Percentiles rank a stretch among this genome's conserved stretches.
Conservation (phyloP, 2,113 vertebrate genomes). For the Casuarius casuarius region DNA sequence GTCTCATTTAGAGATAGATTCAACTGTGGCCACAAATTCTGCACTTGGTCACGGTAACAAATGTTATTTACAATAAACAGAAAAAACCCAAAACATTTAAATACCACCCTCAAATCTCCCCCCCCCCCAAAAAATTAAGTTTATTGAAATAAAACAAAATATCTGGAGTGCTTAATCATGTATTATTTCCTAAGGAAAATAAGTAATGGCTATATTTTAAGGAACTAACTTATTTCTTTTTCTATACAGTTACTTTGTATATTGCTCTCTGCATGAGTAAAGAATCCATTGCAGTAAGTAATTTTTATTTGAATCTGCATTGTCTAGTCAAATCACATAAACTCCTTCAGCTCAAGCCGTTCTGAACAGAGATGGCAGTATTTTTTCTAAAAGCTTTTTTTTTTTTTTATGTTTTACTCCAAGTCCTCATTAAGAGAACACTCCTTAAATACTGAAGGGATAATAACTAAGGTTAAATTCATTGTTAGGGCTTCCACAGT, state of each 20-base stretch:
- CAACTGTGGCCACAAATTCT: not conserved
- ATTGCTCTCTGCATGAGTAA: not conserved
- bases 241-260: not conserved
- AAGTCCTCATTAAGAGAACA: not conserved
- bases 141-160: not conserved
- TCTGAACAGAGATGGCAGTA: not conserved
- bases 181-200: not conserved
- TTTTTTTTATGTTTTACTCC: not conserved
- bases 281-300: not conserved
- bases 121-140: not conserved
- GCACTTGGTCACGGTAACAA: not conserved
- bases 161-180: not conserved
- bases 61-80: not conserved
- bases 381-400: not conserved
- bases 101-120: not conserved
- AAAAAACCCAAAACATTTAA: not conserved
- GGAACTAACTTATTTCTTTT: not conserved
- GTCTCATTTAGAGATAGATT: not conserved
- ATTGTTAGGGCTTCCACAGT: not conserved
- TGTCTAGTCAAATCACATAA: not conserved
- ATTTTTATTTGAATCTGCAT: not conserved
- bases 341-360: not conserved
- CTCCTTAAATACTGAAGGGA: not conserved
- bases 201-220: not conserved
- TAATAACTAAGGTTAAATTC: not conserved